Base-by-base conservation (phyloP, 1,140 invertebrate species). In the Formica selysi region DNA sequence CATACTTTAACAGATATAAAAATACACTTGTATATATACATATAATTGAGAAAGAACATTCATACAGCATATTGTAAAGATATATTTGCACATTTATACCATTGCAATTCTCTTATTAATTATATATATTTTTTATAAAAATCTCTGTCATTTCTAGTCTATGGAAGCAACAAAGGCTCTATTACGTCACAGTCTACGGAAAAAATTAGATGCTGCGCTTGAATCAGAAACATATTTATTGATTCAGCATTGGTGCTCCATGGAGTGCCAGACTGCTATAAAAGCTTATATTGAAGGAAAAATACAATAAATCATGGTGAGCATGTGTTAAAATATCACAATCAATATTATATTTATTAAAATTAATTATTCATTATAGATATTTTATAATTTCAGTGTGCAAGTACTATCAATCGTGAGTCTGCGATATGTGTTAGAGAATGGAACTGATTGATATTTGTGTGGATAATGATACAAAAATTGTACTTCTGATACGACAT, bases 161-260 rank as follows among this genome's bases (percentile, higher is more conserved):
- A 96, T 97, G 96, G 95, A 96, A 94, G 95, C 96, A 80, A 96
- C 96, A 8, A 97, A 97, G 92, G 93, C 95, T 64, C 91, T 96
- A 62, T 87, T 97, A 80, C 95, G 96, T 64, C 93, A 96, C 65
- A 94, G 94, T 85, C 84, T 96, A n/a, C 94, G 95, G 57, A 92
- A 93, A 79, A 96, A 95, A 86, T 93, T 97, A 36, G 95, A 96
- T 64, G 93, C 95, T 8, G 94, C 95, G 38, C 91, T 97, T 57
- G 96, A 96, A 57, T 95, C 95, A 2, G 97, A 97, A 93, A 95
- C 95, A 6, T 95, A 96, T 80, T 93, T 96, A 16, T 94, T 97
- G 32, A 93, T 96, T 13, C 95, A 97, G 61, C 96, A 97, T 85
- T 97, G 97, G 97, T 95, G 95, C 79, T 96, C 96, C n/a, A 83